Evolutionary conservation across 2,113 vertebrate species (phyloP).

Genomic region (Sakesphorus luctuosus): DNA sequence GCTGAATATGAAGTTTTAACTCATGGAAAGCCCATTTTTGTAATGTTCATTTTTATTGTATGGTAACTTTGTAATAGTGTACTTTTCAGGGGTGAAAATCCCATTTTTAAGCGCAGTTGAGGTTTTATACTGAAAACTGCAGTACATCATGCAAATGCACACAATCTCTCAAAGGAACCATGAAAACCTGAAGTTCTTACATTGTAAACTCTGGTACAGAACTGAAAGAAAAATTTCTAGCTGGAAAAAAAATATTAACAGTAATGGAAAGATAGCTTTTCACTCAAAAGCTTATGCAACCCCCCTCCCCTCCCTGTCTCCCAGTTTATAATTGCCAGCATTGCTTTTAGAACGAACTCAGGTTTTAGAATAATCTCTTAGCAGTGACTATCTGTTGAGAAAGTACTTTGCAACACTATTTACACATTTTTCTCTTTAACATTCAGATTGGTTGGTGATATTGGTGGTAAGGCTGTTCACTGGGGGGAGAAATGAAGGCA

Average conservation of each 20-base stretch:
- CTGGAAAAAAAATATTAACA: neutral
- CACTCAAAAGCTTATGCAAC: neutral
- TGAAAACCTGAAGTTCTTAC: conserved; percentile 6
- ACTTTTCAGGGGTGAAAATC: conserved; percentile 45
- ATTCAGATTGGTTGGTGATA: neutral
- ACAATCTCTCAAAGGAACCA: conserved; percentile 42
- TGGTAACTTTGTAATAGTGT: conserved; percentile 2
- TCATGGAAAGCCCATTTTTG: conserved; percentile 14
- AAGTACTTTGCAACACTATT: neutral
- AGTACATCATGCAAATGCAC: conserved; percentile 25
- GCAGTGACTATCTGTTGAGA: neutral
- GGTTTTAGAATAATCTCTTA: neutral
- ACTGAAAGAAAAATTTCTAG: conserved; percentile 38
- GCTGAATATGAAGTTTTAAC: neutral
- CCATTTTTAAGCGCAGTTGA: conserved; percentile 43
- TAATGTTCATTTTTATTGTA: conserved; percentile 36
- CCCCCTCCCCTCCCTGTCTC: too few relatives aligned
- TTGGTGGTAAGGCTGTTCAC: neutral
- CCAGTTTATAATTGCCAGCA: neutral
- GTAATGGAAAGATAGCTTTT: neutral
- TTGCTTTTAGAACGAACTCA: neutral
- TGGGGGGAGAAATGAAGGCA: neutral
- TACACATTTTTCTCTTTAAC: neutral
- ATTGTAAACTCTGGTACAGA: neutral
- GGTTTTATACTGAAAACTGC: conserved; percentile 38